These are phyloP conservation scores for Grapholita molesta DNA, from an alignment of 1,140 invertebrate species.

Conservation along the genomic window DNA sequence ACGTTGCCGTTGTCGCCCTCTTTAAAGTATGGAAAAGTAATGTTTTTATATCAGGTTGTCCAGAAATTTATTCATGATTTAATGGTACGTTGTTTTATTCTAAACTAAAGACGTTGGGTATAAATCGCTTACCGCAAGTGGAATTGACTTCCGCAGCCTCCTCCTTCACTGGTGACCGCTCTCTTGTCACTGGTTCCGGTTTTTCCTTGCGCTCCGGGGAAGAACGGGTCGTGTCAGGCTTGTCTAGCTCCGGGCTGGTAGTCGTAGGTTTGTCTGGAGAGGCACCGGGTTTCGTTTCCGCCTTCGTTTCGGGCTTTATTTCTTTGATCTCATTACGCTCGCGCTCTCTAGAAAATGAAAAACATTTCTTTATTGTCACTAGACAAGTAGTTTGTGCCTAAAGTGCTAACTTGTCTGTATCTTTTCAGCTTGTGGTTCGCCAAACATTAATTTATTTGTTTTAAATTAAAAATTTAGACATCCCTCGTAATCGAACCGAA, in stretches of 20 bases:
- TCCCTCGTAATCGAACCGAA: too few species aligned
- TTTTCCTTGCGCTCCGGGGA: not conserved
- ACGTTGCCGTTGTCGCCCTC: too few species aligned
- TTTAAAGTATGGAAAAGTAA: too few species aligned
- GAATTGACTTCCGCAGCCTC: conserved; percentile 56
- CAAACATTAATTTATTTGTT: too few species aligned
- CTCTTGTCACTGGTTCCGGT: conserved; percentile 33
- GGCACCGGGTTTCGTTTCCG: conserved; percentile 45
- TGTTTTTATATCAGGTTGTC: too few species aligned
- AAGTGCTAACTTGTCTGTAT: too few species aligned
- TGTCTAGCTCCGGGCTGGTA: not conserved
- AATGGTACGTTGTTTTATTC: too few species aligned
- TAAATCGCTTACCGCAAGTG: conserved; percentile 46
- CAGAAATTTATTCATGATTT: too few species aligned
- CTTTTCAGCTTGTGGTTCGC: too few species aligned
- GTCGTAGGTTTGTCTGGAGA: conserved; percentile 39
- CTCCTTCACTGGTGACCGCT: conserved; percentile 30
- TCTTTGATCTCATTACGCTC: conserved; percentile 21
- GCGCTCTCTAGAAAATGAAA: conserved; percentile 39
- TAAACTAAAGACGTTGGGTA: too few species aligned
- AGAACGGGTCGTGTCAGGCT: not conserved
- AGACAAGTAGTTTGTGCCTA: too few species aligned
- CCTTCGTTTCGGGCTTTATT: conserved; percentile 17
- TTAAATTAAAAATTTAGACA: too few species aligned
- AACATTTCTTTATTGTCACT: not conserved